phyloP scores from a whole-genome alignment of 2,113 vertebrate genomes.

The Notiomystis cincta region DNA sequence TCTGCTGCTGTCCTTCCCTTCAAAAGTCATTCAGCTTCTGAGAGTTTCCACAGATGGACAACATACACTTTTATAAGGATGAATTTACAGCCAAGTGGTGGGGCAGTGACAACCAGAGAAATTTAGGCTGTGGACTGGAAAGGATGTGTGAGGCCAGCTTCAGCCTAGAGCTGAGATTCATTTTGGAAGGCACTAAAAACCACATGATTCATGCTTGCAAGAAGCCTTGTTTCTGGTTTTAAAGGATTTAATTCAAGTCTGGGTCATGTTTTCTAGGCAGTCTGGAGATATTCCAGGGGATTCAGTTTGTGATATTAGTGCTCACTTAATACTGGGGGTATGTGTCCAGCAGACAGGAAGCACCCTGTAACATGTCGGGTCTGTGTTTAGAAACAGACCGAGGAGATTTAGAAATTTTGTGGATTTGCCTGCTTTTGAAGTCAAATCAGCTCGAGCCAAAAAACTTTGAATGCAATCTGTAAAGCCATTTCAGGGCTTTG shows the following conservation, averaged over 20 bases:
- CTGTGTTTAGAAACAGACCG: slow-evolving; percentile 45
- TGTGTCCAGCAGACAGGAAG: slow-evolving; percentile 45
- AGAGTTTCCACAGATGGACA: not conserved
- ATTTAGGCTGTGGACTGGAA: not conserved
- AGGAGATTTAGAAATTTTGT: slow-evolving; percentile 37
- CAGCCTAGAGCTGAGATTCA: not conserved
- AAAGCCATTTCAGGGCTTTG: slow-evolving; percentile 1
- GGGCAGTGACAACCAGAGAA: not conserved
- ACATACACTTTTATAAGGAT: not conserved
- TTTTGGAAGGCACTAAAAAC: not conserved
- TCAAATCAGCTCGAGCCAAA: not conserved
- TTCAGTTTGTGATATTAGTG: not conserved
- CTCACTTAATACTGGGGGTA: not conserved
- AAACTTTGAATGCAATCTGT: not conserved
- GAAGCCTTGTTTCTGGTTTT: slow-evolving; percentile 1
- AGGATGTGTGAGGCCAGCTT: not conserved
- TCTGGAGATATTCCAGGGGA: slow-evolving; percentile 50
- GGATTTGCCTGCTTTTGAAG: slow-evolving; percentile 55
- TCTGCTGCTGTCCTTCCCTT: not conserved
- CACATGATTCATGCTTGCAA: slow-evolving; percentile 37
- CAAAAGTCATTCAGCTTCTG: not conserved
- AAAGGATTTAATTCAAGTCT: slow-evolving; percentile 48
- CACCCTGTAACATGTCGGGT: not conserved
- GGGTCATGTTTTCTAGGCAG: slow-evolving; percentile 54
- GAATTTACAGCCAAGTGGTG: not conserved